Conservation (phyloP, 2,797 vertebrate genomes). For the Pelochelys cantorii region DNA sequence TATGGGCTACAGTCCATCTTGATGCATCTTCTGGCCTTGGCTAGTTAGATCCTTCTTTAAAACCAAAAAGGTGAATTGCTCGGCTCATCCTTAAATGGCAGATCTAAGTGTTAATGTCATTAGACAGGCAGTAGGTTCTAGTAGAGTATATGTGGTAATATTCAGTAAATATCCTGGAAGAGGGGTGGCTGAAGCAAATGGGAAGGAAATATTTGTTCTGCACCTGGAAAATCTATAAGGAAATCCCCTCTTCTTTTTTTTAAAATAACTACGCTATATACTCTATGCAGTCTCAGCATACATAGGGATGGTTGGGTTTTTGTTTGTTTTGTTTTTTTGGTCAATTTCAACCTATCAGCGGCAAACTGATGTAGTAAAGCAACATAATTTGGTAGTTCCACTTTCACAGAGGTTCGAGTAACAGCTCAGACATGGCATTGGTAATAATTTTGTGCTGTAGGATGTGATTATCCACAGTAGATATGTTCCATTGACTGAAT, state of each 20-base stretch:
- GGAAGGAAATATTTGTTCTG: not conserved
- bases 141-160: not conserved
- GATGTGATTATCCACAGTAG: conserved; percentile 38
- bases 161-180: not conserved
- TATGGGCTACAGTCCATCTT: not conserved
- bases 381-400: conserved; percentile 26
- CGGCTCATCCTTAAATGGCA: not conserved
- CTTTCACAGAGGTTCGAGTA: not conserved
- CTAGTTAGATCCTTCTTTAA: not conserved
- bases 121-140: not conserved
- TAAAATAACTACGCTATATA: not conserved
- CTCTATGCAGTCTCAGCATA: not conserved
- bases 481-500: conserved; percentile 50
- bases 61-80: not conserved
- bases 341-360: not conserved
- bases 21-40: not conserved
- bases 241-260: not conserved
- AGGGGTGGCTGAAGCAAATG: not conserved
- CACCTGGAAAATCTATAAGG: not conserved
- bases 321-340: not conserved
- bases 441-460: conserved; percentile 44
- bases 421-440: conserved; percentile 5
- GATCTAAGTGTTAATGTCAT: not conserved
- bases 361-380: not conserved
- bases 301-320: not conserved